phyloP scores from a whole-genome alignment of 2,888 invertebrate genomes.

The Scaptomyza parva region DNA sequence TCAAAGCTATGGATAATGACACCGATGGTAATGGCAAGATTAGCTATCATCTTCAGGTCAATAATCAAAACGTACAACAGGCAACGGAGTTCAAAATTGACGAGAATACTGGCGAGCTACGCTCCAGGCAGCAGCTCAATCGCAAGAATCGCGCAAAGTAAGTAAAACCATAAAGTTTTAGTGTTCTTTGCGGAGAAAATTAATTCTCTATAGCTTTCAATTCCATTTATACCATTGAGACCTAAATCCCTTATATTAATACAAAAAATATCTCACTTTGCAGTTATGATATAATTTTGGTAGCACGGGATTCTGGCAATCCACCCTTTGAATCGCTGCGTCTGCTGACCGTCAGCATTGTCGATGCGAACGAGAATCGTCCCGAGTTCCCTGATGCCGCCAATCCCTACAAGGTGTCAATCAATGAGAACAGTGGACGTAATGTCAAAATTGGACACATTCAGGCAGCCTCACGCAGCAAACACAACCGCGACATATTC shows the following conservation, averaged over 20 bases:
- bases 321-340: conserved; percentile 92
- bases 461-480: conserved; percentile 87
- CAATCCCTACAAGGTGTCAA: conserved; percentile 88
- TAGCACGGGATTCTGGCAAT: conserved; percentile 93
- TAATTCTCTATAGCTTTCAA: too few species aligned
- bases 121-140: conserved; percentile 92
- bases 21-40: conserved; percentile 93
- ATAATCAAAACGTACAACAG: conserved; percentile 90
- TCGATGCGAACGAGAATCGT: conserved; percentile 92
- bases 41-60: conserved; percentile 92
- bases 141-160: conserved; percentile 88
- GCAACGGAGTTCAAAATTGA: conserved; percentile 94
- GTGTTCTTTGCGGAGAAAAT: too few species aligned
- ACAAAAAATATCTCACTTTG: not conserved
- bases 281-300: conserved; percentile 89
- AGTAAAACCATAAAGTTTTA: conserved; percentile 6
- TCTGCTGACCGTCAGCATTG: conserved; percentile 90
- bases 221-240: too few species aligned
- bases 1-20: conserved; percentile 93
- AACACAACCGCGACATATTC: conserved; percentile 92
- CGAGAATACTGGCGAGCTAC: conserved; percentile 91
- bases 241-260: too few species aligned
- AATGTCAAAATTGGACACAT: conserved; percentile 88
- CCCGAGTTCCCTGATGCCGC: conserved; percentile 90
- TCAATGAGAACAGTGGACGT: conserved; percentile 89